A percentile compares a stretch with the other conserved stretches of the same genome.
Conservation (phyloP, 1,140 invertebrate genomes). For the Papilio aristodemus region DNA sequence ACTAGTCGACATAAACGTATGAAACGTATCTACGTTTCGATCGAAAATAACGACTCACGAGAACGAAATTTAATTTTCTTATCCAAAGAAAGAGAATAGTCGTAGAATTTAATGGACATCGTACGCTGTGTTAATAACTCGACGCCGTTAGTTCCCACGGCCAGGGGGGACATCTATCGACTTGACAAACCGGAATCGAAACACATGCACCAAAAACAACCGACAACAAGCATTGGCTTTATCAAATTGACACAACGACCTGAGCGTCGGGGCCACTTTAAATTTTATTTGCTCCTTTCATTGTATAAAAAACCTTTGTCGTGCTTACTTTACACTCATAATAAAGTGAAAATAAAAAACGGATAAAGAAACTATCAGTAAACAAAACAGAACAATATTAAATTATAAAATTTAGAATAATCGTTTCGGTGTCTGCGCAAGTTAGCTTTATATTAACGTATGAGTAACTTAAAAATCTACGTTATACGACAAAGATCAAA, state of each 20-base stretch:
- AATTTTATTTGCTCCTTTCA: neutral
- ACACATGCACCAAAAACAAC: slow-evolving; percentile 36
- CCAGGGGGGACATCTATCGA: slow-evolving; percentile 54
- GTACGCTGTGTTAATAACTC: slow-evolving; percentile 29
- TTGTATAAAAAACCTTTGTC: neutral
- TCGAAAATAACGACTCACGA: slow-evolving; percentile 31
- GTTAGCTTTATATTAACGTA: no score
- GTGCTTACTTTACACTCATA: neutral
- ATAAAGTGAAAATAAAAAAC: neutral
- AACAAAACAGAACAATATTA: no score
- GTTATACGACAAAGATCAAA: no score
- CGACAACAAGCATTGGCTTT: slow-evolving; percentile 20
- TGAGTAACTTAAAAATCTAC: no score
- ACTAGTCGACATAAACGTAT: slow-evolving; percentile 14
- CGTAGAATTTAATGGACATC: slow-evolving; percentile 1
- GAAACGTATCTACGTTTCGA: slow-evolving; percentile 18
- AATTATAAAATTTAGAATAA: no score
- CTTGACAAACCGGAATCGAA: slow-evolving; percentile 65
- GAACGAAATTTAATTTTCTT: slow-evolving; percentile 29
- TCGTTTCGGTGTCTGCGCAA: no score
- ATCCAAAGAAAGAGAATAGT: slow-evolving; percentile 11
- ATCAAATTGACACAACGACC: slow-evolving; percentile 20
- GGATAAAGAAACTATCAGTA: no score
- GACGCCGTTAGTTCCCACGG: slow-evolving; percentile 65
- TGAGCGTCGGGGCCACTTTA: neutral